Percentiles rank a stretch among this genome's conserved stretches.
These are phyloP conservation scores for Arrhopalites spinosus DNA, from an alignment of 2,888 invertebrate species.

Conservation along the genomic window DNA sequence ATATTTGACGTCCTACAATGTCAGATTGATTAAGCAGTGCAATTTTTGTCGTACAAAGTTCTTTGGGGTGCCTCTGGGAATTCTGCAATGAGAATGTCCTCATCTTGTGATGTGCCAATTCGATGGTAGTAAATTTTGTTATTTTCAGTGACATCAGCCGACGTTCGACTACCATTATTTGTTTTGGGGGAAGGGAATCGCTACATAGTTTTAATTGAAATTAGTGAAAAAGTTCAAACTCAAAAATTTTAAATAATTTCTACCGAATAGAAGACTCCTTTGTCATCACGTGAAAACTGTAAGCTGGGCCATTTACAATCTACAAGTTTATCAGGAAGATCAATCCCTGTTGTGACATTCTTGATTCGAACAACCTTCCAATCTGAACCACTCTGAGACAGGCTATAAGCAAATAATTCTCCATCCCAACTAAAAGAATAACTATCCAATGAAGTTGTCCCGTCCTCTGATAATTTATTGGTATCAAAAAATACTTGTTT, in stretches of 20 bases:
- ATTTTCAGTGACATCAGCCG: slow-evolving; percentile 44
- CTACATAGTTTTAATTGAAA: too few relatives aligned
- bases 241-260: neutral
- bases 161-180: neutral
- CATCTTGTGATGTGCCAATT: slow-evolving; percentile 62
- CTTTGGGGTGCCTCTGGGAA: slow-evolving; percentile 63
- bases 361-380: slow-evolving; percentile 62
- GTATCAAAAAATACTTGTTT: slow-evolving; percentile 64
- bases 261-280: slow-evolving; percentile 65
- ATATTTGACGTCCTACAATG: too few relatives aligned
- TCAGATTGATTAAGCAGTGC: too few relatives aligned
- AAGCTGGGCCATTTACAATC: slow-evolving; percentile 64
- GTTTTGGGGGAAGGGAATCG: slow-evolving; percentile 3
- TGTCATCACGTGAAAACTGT: slow-evolving; percentile 65
- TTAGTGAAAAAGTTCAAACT: neutral
- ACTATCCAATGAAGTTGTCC: slow-evolving; percentile 58
- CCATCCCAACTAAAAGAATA: slow-evolving; percentile 63
- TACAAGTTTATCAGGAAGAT: slow-evolving; percentile 62
- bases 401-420: slow-evolving; percentile 62
- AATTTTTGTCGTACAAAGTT: slow-evolving; percentile 57
- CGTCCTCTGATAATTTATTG: slow-evolving; percentile 64
- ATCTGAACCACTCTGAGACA: slow-evolving; percentile 65
- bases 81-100: slow-evolving; percentile 63
- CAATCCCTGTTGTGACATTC: slow-evolving; percentile 54
- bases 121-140: slow-evolving; percentile 65